phyloP scores from a whole-genome alignment of 2,113 vertebrate species.

The Mesitornis unicolor region DNA sequence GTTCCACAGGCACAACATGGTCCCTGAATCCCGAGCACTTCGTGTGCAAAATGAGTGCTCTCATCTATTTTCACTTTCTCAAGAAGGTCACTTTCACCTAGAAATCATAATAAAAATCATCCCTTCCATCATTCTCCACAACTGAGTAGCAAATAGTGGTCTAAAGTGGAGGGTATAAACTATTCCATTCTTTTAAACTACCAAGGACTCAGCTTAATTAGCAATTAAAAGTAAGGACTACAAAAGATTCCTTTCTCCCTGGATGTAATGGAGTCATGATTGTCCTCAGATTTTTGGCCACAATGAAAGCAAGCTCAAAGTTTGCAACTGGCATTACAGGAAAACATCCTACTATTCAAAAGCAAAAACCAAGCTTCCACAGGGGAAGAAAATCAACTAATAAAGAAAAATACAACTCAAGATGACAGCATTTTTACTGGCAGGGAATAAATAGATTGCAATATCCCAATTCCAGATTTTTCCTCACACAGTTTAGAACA shows the following conservation, averaged over 20 bases:
- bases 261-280: background rate
- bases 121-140: background rate
- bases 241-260: slow-evolving; percentile 38
- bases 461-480: background rate
- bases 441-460: background rate
- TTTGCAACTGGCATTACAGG: slow-evolving; percentile 24
- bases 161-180: background rate
- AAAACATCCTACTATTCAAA: slow-evolving; percentile 25
- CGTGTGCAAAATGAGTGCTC: background rate
- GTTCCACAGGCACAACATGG: background rate
- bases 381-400: background rate
- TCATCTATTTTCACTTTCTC: background rate
- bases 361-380: background rate
- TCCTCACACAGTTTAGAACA: background rate
- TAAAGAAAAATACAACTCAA: background rate
- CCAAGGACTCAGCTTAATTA: slow-evolving; percentile 10
- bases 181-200: background rate
- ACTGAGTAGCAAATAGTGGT: background rate
- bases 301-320: background rate
- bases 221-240: slow-evolving; percentile 49
- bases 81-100: background rate
- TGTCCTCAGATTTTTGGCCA: slow-evolving; percentile 36
- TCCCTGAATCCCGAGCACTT: background rate
- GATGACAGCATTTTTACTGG: background rate
- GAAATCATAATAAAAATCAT: background rate